phyloP scores from a whole-genome alignment of 2,888 invertebrate species.

The Latrodectus hesperus region DNA sequence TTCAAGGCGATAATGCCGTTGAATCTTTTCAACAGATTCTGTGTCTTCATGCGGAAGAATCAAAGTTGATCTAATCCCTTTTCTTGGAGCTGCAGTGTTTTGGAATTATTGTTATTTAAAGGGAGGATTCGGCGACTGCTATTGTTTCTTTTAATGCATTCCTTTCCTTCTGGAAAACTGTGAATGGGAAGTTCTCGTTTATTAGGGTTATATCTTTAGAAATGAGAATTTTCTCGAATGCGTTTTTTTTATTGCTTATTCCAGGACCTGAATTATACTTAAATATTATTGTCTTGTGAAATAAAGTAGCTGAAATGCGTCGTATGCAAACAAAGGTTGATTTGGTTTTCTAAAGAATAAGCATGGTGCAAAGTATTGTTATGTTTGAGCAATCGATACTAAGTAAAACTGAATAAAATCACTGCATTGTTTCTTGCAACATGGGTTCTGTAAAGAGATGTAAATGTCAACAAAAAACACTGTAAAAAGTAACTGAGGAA shows the following conservation, averaged over 20 bases:
- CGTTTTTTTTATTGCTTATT: background rate
- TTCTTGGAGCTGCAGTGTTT: slow-evolving; percentile 15
- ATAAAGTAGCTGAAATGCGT: too few relatives aligned
- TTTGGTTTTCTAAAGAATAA: too few relatives aligned
- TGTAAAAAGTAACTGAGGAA: too few relatives aligned
- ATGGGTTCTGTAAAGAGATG: too few relatives aligned
- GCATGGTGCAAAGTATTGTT: too few relatives aligned
- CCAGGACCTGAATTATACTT: background rate
- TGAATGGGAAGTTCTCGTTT: background rate
- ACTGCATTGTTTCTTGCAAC: too few relatives aligned
- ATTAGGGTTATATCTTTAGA: background rate
- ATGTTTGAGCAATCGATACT: too few relatives aligned
- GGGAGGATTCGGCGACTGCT: background rate
- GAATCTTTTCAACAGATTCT: slow-evolving; percentile 18
- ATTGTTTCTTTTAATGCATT: slow-evolving; percentile 32
- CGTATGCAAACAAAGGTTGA: too few relatives aligned
- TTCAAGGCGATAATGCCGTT: slow-evolving; percentile 29
- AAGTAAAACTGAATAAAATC: too few relatives aligned
- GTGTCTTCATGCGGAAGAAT: slow-evolving; percentile 18
- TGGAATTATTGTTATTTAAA: slow-evolving; percentile 31
- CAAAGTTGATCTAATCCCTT: slow-evolving; percentile 39
- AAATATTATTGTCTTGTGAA: too few relatives aligned
- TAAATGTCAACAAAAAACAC: too few relatives aligned
- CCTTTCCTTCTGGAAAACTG: slow-evolving; percentile 5
- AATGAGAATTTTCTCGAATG: background rate